phyloP scores from a whole-genome alignment of 2,797 vertebrate genomes.

The Artibeus lituratus region DNA sequence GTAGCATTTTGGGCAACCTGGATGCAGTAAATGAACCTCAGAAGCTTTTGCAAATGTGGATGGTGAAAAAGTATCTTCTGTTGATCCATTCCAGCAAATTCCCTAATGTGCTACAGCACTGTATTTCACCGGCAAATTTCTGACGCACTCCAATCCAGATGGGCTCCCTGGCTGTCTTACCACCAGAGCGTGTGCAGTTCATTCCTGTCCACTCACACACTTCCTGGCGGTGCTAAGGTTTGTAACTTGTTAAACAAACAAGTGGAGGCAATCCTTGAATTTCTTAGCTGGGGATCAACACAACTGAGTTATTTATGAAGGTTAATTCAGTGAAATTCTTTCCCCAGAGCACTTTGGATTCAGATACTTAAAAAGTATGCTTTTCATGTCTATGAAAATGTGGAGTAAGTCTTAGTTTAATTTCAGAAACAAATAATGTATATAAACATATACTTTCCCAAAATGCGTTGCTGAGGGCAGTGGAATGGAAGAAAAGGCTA shows the following conservation, averaged over 20 bases:
- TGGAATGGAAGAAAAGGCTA: not conserved
- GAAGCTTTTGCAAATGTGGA: not conserved
- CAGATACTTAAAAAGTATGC: not conserved
- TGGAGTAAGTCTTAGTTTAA: not conserved
- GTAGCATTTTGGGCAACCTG: not conserved
- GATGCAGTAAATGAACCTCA: not conserved
- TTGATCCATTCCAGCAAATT: not conserved
- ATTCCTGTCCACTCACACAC: not conserved
- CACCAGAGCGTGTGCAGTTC: not conserved
- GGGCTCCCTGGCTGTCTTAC: not conserved
- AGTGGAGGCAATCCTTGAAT: not conserved
- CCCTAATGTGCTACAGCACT: not conserved
- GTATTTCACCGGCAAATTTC: not conserved
- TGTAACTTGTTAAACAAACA: constrained; percentile 17
- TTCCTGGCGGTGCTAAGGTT: not conserved
- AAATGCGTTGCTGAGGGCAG: not conserved
- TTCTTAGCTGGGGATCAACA: constrained; percentile 33
- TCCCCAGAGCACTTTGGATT: not conserved
- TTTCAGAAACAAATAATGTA: not conserved
- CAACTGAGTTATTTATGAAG: constrained; percentile 46
- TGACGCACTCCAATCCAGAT: constrained; percentile 24
- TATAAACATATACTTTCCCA: not conserved
- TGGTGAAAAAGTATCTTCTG: not conserved
- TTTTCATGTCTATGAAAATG: not conserved
- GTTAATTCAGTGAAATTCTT: constrained; percentile 32